phyloP scores from a whole-genome alignment of 2,797 vertebrate species.

The Pseudopleuronectes americanus region DNA sequence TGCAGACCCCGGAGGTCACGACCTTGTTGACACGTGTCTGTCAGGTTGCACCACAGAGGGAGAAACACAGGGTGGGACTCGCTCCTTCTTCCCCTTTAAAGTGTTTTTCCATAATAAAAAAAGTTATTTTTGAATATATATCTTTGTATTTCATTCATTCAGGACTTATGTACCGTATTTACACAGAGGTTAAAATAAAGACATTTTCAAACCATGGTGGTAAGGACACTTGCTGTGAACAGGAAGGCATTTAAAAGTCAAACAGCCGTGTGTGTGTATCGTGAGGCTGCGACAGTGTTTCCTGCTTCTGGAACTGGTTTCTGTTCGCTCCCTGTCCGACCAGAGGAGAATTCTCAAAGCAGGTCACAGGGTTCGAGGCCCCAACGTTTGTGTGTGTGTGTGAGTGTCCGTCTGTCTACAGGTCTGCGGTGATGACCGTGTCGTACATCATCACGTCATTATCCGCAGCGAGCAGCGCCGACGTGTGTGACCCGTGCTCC shows the following conservation, averaged over 20 bases:
- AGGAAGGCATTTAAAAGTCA: constrained; percentile 57
- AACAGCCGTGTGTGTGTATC: constrained; percentile 59
- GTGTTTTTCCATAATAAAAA: constrained; percentile 56
- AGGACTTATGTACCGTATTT: constrained; percentile 81
- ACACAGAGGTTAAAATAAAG: constrained; percentile 81
- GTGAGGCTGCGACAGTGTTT: constrained; percentile 56
- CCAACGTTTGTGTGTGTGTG: too few relatives aligned
- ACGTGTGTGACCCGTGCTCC: constrained; percentile 88
- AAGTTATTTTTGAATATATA: constrained; percentile 81
- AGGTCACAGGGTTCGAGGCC: constrained; percentile 34
- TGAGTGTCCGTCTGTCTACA: constrained; percentile 79
- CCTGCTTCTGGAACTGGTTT: constrained; percentile 27
- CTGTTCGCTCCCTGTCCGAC: constrained; percentile 35
- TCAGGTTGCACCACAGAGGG: constrained; percentile 3
- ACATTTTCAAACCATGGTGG: constrained; percentile 61
- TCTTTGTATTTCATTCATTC: constrained; percentile 78
- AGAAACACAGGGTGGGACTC: constrained; percentile 20
- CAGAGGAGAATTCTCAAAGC: constrained; percentile 22
- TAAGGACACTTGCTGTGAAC: constrained; percentile 72
- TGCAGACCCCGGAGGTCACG: constrained; percentile 17
- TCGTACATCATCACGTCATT: constrained; percentile 91
- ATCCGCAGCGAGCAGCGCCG: constrained; percentile 87
- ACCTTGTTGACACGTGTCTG: neutral
- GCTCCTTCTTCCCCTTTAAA: constrained; percentile 42
- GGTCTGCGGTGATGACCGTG: constrained; percentile 92